These are phyloP conservation scores for Brachirus orientalis DNA, from an alignment of 2,113 vertebrate genomes.

Conservation along the genomic window DNA sequence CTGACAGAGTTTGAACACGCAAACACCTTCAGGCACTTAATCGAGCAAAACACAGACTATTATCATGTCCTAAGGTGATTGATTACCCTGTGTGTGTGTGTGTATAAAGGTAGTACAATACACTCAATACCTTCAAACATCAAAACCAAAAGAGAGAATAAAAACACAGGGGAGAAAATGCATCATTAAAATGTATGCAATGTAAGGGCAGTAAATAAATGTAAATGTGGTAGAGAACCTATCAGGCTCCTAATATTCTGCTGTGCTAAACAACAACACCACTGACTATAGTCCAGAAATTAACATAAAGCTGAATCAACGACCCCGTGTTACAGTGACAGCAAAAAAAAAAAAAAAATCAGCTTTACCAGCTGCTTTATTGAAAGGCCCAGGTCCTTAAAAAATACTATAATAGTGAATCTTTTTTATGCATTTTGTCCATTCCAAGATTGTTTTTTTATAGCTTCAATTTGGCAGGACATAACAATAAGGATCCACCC, in stretches of 20 bases:
- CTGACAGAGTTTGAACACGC: neutral
- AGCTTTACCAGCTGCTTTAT: neutral
- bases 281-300: neutral
- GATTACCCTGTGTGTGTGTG: slow-evolving; percentile 14
- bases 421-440: neutral
- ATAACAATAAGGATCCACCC: too few species aligned
- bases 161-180: neutral
- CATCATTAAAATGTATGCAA: slow-evolving; percentile 2
- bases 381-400: neutral
- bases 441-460: neutral
- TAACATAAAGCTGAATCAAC: neutral
- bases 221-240: neutral
- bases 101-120: neutral
- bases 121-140: neutral
- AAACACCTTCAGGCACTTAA: slow-evolving; percentile 7
- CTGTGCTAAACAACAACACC: neutral
- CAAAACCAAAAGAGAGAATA: neutral
- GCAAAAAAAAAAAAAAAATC: neutral
- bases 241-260: neutral
- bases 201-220: neutral
- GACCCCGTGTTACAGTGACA: neutral
- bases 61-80: slow-evolving; percentile 27
- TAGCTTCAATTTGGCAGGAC: neutral
- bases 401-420: too few species aligned
- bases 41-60: neutral